phyloP scores from a whole-genome alignment of 2,888 invertebrate genomes.

The Pharmacophagus antenor region DNA sequence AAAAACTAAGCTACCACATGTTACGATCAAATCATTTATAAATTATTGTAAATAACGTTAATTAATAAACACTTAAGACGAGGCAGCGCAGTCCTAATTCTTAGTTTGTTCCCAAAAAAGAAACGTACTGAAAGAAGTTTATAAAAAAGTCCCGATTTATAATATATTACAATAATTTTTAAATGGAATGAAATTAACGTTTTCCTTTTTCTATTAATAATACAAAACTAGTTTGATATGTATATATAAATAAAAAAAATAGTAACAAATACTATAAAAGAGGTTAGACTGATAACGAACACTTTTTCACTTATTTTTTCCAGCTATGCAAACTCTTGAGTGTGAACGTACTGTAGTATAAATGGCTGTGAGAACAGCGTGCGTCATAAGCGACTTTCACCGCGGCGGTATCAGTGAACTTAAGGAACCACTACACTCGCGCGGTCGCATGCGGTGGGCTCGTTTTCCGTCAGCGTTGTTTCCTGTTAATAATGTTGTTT shows the following conservation, averaged over 20 bases:
- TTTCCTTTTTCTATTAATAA: too few relatives aligned
- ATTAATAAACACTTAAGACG: too few relatives aligned
- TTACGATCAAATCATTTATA: too few relatives aligned
- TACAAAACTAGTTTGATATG: neutral
- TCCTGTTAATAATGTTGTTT: conserved; percentile 20
- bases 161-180: too few relatives aligned
- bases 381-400: conserved; percentile 78
- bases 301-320: conserved; percentile 1
- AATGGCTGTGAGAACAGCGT: conserved; percentile 61
- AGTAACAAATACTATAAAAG: neutral
- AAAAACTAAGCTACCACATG: too few relatives aligned
- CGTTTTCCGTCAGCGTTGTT: conserved; percentile 22
- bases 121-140: too few relatives aligned
- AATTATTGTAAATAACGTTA: too few relatives aligned
- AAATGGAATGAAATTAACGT: too few relatives aligned
- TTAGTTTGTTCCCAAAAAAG: too few relatives aligned
- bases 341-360: conserved; percentile 24
- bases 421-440: conserved; percentile 45
- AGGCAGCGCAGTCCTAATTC: too few relatives aligned
- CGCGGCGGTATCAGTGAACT: conserved; percentile 42
- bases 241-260: neutral
- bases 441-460: conserved; percentile 22
- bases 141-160: too few relatives aligned
- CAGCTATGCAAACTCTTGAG: neutral
- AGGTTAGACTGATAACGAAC: neutral